Conservation (phyloP, 23 tunicate genomes). For the Trididemnum nubilum region DNA sequence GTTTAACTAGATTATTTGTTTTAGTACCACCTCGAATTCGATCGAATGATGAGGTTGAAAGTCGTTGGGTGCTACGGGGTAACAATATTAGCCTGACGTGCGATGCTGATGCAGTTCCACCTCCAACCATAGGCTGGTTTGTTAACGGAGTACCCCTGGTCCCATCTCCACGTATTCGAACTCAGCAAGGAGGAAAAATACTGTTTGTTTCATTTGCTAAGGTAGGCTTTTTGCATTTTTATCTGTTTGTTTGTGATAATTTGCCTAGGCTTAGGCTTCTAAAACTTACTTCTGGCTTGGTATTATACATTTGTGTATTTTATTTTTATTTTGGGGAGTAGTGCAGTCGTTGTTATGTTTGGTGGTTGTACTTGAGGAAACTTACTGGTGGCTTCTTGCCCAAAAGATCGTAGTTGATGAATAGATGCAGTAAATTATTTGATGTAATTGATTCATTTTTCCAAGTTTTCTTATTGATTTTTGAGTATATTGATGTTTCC, state of each 20-base stretch:
- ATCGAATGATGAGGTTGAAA: conserved; percentile 38
- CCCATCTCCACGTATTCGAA: conserved; percentile 37
- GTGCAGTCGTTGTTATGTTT: too few relatives aligned
- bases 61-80: conserved; percentile 73
- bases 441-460: too few relatives aligned
- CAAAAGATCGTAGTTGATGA: too few relatives aligned
- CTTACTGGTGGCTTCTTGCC: too few relatives aligned
- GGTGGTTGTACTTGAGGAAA: too few relatives aligned
- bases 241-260: not conserved
- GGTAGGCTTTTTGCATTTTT: conserved; percentile 49
- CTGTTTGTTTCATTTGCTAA: conserved; percentile 60
- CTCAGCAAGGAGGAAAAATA: conserved; percentile 58
- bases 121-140: conserved; percentile 73
- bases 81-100: conserved; percentile 78
- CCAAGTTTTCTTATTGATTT: too few relatives aligned
- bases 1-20: not conserved
- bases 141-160: conserved; percentile 70
- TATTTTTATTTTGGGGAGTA: too few relatives aligned
- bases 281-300: not conserved
- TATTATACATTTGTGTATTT: not conserved
- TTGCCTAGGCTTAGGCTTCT: not conserved
- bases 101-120: conserved; percentile 82
- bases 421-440: too few relatives aligned
- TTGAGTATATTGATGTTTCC: too few relatives aligned
- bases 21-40: conserved; percentile 80